Evolutionary conservation across 2,888 invertebrate genomes (phyloP), one percentile per base, ranked within the genome.

Genomic region (Anarsia innoxiella): DNA sequence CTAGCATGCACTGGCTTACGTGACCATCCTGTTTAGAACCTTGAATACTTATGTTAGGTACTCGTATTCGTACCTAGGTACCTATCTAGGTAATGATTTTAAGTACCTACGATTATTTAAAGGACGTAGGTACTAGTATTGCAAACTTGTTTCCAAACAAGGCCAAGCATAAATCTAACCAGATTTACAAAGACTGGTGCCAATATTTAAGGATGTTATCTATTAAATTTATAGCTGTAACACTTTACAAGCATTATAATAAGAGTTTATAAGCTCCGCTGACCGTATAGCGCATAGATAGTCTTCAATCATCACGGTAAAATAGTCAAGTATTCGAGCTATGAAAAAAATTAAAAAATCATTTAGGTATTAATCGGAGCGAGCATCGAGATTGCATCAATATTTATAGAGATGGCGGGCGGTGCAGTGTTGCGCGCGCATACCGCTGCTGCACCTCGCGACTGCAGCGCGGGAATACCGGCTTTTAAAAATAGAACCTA

Each of bases 331-430:
- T 65, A 70, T 66, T 63, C 49, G 49, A 59, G 56, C 70, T 68
- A 64, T 59, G 63, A 73, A 69, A 75, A 61, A 66, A 69, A 66
- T 68, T 58, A 48, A 48, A 66, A 56, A n/a, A n/a, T n/a, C n/a
- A n/a, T n/a, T n/a, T n/a, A n/a, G n/a, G n/a, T n/a, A 76, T 70
- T 69, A 68, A 82, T 82, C 74, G 77, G 74, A 75, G 76, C 76
- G 68, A 69, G 65, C 55, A 65, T 63, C 61, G 62, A 69, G 67
- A 74, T 77, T 76, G 71, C 77, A 82, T 80, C 72, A 80, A 79
- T 83, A 82, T 82, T 78, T 66, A 82, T 80, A 63, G 71, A 72
- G 72, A 73, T 66, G 64, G 59, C 57, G 56, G 60, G 49, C 54
- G 51, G 54, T 54, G 56, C 34, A 49, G 43, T 40, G 52, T 57